These are phyloP conservation scores for Ptilonorhynchus violaceus DNA, from an alignment of 2,113 vertebrate genomes.

Conservation along the genomic window DNA sequence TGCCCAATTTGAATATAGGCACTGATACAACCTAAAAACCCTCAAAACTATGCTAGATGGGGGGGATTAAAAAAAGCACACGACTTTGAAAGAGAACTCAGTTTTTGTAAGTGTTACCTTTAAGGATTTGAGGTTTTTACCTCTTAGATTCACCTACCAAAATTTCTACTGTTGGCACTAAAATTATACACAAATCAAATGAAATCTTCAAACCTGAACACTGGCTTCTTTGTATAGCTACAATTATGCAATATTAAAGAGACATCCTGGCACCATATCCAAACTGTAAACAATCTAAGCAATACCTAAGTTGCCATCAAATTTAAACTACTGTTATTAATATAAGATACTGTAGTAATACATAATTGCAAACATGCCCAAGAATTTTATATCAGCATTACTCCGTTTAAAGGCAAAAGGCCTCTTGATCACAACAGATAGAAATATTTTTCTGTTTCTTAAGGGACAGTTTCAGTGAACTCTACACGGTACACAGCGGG, in stretches of 20 bases:
- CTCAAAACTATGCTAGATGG: neutral
- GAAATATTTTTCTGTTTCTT: neutral
- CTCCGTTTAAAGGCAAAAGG: neutral
- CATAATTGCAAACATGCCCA: neutral
- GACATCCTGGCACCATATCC: neutral
- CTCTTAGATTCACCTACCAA: neutral
- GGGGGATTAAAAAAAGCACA: neutral
- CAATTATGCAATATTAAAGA: neutral
- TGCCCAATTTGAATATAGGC: neutral
- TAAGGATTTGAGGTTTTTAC: neutral
- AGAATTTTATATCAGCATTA: neutral
- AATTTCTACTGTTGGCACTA: neutral
- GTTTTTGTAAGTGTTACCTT: neutral
- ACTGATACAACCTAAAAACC: neutral
- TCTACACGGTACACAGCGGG: neutral
- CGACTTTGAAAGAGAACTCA: neutral
- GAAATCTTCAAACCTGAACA: neutral
- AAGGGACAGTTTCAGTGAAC: neutral
- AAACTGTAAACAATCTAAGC: neutral
- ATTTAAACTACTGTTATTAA: neutral
- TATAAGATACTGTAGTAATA: neutral
- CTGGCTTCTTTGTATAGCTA: neutral
- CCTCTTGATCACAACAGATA: neutral
- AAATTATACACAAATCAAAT: neutral
- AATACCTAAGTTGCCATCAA: neutral